phyloP scores from a whole-genome alignment of 2,888 invertebrate genomes.

The Colostygia pectinataria region DNA sequence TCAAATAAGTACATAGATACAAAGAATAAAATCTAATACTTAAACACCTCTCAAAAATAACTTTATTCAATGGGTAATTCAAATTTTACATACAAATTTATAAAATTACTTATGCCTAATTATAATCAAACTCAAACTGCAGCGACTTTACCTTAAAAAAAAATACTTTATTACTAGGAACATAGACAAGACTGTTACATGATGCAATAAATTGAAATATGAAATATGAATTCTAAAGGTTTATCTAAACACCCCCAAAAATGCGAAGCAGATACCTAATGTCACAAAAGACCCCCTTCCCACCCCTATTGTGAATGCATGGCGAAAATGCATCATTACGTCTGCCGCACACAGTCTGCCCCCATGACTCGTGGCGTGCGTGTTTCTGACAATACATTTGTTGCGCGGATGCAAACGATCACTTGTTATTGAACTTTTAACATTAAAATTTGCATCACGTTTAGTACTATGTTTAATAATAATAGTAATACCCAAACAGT shows the following conservation, averaged over 20 bases:
- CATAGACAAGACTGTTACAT: too few species aligned
- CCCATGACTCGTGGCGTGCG: constrained; percentile 33
- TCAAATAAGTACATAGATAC: too few species aligned
- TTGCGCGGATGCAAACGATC: constrained; percentile 27
- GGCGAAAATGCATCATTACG: constrained; percentile 64
- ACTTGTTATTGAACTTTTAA: constrained; percentile 27
- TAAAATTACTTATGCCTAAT: too few species aligned
- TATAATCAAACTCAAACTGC: too few species aligned
- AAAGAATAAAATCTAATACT: too few species aligned
- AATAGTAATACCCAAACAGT: too few species aligned
- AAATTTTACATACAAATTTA: too few species aligned
- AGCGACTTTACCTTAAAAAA: too few species aligned
- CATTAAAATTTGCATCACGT: constrained; percentile 23
- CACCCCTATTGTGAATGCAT: constrained; percentile 48
- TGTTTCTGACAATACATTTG: constrained; percentile 40
- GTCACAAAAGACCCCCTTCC: constrained; percentile 37
- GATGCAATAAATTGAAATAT: too few species aligned
- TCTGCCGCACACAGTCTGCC: constrained; percentile 49
- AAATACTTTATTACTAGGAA: too few species aligned
- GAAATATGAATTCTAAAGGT: constrained; percentile 14
- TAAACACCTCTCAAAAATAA: neutral
- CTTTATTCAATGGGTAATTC: neutral
- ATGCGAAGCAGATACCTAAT: constrained; percentile 30
- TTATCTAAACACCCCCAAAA: constrained; percentile 14
- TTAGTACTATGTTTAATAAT: neutral